Percentiles rank a stretch among this genome's conserved stretches.
phyloP scores from a whole-genome alignment of 2,888 invertebrate genomes.

The Physocephala rufipes region DNA sequence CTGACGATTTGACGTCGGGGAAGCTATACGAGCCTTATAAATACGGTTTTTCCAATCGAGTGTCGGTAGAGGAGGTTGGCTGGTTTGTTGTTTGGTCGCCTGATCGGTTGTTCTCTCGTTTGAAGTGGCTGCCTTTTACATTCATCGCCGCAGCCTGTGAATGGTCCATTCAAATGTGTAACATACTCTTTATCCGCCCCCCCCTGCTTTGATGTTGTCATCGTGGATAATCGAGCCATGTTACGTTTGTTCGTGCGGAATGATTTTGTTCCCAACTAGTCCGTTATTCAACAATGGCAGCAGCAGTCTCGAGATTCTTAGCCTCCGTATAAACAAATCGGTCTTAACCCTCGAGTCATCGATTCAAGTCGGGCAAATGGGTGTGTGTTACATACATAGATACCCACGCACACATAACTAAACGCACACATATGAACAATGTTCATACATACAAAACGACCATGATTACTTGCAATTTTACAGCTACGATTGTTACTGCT shows the following conservation, averaged over 20 bases:
- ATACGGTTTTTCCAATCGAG: conserved; percentile 34
- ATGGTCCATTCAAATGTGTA: neutral
- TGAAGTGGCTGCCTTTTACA: conserved; percentile 9
- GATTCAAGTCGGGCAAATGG: neutral
- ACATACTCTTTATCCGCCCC: neutral
- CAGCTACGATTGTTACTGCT: conserved; percentile 21
- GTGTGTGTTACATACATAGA: neutral
- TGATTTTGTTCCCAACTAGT: neutral
- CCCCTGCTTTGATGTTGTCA: conserved; percentile 29
- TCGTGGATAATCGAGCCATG: conserved; percentile 40
- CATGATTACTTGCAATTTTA: conserved; percentile 32
- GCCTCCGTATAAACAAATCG: too few relatives aligned
- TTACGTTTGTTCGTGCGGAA: conserved; percentile 33
- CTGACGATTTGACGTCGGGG: neutral
- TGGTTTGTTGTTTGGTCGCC: neutral
- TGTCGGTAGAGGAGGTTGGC: too few relatives aligned
- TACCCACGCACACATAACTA: conserved; percentile 2
- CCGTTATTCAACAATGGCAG: neutral
- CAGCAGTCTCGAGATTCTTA: too few relatives aligned
- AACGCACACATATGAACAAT: neutral
- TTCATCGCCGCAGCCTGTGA: conserved; percentile 5
- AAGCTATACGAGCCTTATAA: conserved; percentile 45
- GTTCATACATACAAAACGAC: neutral
- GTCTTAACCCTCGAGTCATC: conserved; percentile 4
- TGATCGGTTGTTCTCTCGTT: neutral